Evolutionary conservation across 2,113 vertebrate species (phyloP).

Genomic region (Limnothrissa miodon): DNA sequence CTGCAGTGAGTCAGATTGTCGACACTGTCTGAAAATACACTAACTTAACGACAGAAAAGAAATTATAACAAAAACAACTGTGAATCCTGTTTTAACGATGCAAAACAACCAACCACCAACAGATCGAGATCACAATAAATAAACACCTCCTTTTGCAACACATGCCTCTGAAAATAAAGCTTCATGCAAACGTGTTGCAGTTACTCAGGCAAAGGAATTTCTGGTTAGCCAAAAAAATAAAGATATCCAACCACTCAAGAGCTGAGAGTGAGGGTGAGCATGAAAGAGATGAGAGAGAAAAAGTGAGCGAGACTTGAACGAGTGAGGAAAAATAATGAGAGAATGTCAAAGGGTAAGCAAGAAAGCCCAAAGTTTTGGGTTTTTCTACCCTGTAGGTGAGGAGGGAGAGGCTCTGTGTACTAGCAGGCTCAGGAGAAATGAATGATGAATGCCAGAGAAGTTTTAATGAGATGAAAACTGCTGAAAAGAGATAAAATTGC

Average conservation of each 20-base stretch:
- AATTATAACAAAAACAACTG: constrained; percentile 31
- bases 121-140: constrained; percentile 32
- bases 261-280: constrained; percentile 31
- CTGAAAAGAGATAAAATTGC: not conserved
- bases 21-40: constrained; percentile 59
- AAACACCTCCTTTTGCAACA: constrained; percentile 39
- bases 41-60: constrained; percentile 25
- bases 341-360: not conserved
- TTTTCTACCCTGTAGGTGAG: constrained; percentile 23
- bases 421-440: constrained; percentile 32
- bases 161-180: constrained; percentile 56
- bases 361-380: constrained; percentile 9
- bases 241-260: constrained; percentile 60
- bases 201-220: constrained; percentile 60
- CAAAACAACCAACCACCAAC: constrained; percentile 44
- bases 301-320: constrained; percentile 29
- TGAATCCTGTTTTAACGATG: constrained; percentile 53
- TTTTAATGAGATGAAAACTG: not conserved
- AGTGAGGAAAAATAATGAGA: constrained; percentile 7
- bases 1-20: constrained; percentile 61
- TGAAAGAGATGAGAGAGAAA: constrained; percentile 19
- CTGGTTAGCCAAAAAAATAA: constrained; percentile 61
- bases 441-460: constrained; percentile 30
- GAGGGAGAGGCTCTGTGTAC: constrained; percentile 30
- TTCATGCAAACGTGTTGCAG: constrained; percentile 51